Conservation (phyloP, 1,140 invertebrate species). For the Listronotus bonariensis region DNA sequence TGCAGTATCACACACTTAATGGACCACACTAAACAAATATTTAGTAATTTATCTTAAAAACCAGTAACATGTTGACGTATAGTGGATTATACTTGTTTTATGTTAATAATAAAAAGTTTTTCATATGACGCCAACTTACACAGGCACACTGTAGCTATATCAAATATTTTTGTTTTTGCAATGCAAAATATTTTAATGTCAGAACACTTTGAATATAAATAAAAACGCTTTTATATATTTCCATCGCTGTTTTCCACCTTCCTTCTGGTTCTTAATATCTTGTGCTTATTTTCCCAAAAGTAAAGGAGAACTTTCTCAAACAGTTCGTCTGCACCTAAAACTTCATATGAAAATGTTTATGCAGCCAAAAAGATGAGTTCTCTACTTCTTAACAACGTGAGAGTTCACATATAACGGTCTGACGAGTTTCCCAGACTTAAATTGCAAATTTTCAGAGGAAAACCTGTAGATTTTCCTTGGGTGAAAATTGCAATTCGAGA, state of each 20-base stretch:
- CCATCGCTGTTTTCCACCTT: neutral
- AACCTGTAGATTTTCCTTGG: slow-evolving; percentile 35
- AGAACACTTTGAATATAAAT: too few species aligned
- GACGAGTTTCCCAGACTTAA: slow-evolving; percentile 18
- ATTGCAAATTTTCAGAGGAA: slow-evolving; percentile 28
- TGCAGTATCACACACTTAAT: slow-evolving; percentile 15
- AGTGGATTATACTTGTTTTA: too few species aligned
- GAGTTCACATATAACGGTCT: slow-evolving; percentile 19
- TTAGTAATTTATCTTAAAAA: too few species aligned
- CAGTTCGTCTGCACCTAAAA: neutral
- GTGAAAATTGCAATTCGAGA: slow-evolving; percentile 29
- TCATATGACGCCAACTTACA: too few species aligned
- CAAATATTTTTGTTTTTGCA: too few species aligned
- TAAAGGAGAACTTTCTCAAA: slow-evolving; percentile 5
- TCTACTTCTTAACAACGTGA: slow-evolving; percentile 13
- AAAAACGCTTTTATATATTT: too few species aligned
- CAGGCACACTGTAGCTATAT: too few species aligned
- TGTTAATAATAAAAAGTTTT: too few species aligned
- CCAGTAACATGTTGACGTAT: too few species aligned
- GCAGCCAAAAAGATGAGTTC: neutral
- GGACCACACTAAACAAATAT: too few species aligned
- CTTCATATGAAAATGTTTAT: slow-evolving; percentile 19
- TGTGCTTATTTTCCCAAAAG: neutral
- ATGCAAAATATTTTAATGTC: too few species aligned
- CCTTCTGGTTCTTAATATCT: slow-evolving; percentile 1